Conservation (phyloP, 2,888 invertebrate species). For the Drepanosiphum platanoidis region DNA sequence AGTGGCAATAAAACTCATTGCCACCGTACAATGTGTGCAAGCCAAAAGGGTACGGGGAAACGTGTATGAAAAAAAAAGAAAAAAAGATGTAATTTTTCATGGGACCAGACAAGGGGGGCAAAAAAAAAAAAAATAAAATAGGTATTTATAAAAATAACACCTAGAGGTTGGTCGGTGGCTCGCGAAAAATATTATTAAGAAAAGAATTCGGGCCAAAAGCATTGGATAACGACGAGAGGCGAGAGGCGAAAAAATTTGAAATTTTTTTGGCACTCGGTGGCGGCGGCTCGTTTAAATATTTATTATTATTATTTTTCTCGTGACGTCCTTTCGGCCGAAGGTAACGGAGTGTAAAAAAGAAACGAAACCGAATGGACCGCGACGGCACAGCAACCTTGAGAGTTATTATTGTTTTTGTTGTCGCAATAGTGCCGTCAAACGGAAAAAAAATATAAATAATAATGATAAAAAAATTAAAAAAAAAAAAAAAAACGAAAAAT, state of each 20-base stretch:
- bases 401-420: conserved; percentile 28
- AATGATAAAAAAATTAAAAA: no score
- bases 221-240: not conserved
- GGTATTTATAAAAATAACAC: conserved; percentile 42
- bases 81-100: not conserved
- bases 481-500: no score
- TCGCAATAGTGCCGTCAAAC: conserved; percentile 14
- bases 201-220: conserved; percentile 24
- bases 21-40: not conserved
- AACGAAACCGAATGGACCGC: conserved; percentile 2
- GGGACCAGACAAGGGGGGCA: not conserved
- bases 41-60: not conserved
- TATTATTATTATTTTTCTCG: not conserved
- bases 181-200: conserved; percentile 15
- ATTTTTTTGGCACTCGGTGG: conserved; percentile 18
- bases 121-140: no score
- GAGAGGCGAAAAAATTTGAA: conserved; percentile 11
- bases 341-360: not conserved
- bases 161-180: conserved; percentile 20
- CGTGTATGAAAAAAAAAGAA: not conserved
- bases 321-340: conserved; percentile 7
- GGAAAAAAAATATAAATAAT: no score
- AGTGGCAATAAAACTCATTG: conserved; percentile 12
- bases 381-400: conserved; percentile 24
- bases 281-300: not conserved